A percentile compares a stretch with the other conserved stretches of the same genome.
Evolutionary conservation across 2,113 vertebrate genomes (phyloP).

Genomic region (Clarias magur): DNA sequence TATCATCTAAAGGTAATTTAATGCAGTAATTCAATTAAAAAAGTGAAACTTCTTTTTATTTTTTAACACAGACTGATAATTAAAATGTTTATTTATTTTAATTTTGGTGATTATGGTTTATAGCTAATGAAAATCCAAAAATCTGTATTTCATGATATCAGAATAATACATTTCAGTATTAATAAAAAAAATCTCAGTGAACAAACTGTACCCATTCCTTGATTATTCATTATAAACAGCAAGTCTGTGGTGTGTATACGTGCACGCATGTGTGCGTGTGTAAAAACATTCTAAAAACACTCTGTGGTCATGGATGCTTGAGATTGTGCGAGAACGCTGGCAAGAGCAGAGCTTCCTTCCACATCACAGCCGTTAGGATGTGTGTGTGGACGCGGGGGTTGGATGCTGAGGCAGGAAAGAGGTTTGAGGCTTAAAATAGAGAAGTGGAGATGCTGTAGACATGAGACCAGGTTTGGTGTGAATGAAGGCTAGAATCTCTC

Average conservation of each 20-base stretch:
- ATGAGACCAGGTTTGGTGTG: conserved; percentile 39
- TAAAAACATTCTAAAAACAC: background rate
- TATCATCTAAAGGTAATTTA: too few species aligned
- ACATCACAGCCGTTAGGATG: conserved; percentile 55
- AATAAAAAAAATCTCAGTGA: conserved; percentile 20
- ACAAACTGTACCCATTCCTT: conserved; percentile 11
- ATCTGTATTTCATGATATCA: background rate
- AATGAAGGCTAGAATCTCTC: conserved; percentile 39
- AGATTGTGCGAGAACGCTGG: conserved; percentile 24
- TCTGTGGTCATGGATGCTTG: conserved; percentile 45
- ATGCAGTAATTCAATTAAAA: too few species aligned
- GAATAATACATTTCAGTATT: background rate
- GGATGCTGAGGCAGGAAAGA: conserved; percentile 47
- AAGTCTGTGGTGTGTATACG: conserved; percentile 2
- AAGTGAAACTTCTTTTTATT: too few species aligned
- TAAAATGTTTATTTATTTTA: too few species aligned
- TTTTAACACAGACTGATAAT: too few species aligned
- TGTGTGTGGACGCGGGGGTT: conserved; percentile 41
- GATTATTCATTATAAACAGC: background rate
- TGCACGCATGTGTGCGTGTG: background rate
- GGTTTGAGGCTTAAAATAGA: conserved; percentile 50
- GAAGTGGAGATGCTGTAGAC: conserved; percentile 44
- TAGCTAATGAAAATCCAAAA: too few species aligned
- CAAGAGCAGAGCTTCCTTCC: conserved; percentile 50
- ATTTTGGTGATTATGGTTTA: too few species aligned